A percentile compares a stretch with the other conserved stretches of the same genome.
These are phyloP conservation scores for Dexiosoma caninum DNA, from an alignment of 2,888 invertebrate genomes.

Conservation along the genomic window DNA sequence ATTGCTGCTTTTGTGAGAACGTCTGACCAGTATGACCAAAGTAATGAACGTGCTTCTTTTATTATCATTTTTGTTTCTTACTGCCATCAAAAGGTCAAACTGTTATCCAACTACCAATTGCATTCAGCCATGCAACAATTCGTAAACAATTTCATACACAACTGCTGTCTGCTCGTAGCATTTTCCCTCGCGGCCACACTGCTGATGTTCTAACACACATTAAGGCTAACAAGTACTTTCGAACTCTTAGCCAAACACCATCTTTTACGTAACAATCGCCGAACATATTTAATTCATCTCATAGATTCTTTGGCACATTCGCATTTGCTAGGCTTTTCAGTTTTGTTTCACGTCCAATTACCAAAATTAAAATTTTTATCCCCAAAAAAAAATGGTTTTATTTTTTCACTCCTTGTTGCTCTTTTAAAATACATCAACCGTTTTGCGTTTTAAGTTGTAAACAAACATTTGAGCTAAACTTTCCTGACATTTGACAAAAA, in stretches of 20 bases:
- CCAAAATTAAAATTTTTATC: too few species aligned
- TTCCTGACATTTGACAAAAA: too few species aligned
- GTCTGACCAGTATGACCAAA: slow-evolving; percentile 38
- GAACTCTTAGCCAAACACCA: background rate
- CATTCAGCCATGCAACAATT: background rate
- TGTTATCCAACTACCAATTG: slow-evolving; percentile 3
- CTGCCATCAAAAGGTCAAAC: slow-evolving; percentile 52
- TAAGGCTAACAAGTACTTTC: background rate
- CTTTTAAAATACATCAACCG: too few species aligned
- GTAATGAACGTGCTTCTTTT: slow-evolving; percentile 18
- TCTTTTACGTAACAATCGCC: slow-evolving; percentile 16
- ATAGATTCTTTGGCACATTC: background rate
- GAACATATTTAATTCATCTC: slow-evolving; percentile 17
- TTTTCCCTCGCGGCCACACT: background rate
- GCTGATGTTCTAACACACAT: slow-evolving; percentile 3
- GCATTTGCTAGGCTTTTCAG: too few species aligned
- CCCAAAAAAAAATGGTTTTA: too few species aligned
- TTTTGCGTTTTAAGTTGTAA: too few species aligned
- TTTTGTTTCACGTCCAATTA: too few species aligned
- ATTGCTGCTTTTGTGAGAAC: slow-evolving; percentile 26
- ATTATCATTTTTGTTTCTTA: background rate
- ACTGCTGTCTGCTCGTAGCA: background rate
- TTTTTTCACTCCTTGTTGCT: too few species aligned
- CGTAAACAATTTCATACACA: slow-evolving; percentile 26
- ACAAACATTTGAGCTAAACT: too few species aligned